Evolutionary conservation across 2,113 vertebrate genomes (phyloP).

Genomic region (Balaenoptera acutorostrata): DNA sequence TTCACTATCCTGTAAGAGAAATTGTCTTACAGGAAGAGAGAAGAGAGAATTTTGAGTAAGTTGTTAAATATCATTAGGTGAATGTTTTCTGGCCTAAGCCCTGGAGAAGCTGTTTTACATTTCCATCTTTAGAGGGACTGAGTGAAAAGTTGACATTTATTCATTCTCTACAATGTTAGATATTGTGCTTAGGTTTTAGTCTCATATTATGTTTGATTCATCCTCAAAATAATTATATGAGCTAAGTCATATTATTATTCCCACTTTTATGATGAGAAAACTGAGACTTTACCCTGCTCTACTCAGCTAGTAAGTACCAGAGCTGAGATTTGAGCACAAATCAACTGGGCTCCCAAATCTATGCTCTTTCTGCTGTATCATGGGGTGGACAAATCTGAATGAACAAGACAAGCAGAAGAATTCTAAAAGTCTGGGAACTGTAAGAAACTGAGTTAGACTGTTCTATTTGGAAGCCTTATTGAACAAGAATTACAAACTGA

Average conservation of each 20-base stretch:
- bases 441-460: background rate
- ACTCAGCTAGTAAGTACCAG: background rate
- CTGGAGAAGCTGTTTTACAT: background rate
- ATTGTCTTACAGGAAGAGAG: background rate
- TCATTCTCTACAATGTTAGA: background rate
- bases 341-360: background rate
- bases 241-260: background rate
- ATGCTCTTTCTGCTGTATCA: background rate
- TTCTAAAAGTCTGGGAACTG: background rate
- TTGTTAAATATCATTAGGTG: conserved; percentile 26
- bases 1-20: background rate
- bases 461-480: background rate
- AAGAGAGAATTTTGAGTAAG: conserved; percentile 20
- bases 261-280: background rate
- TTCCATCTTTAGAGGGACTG: background rate
- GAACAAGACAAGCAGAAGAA: background rate
- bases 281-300: background rate
- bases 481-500: background rate
- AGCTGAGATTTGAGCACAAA: background rate
- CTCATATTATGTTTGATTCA: conserved; percentile 16
- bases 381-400: background rate
- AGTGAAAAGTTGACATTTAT: background rate
- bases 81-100: conserved; percentile 9
- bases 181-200: background rate
- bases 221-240: background rate